Evolutionary conservation across 2,888 invertebrate species (phyloP).

Genomic region (Spatulosminthurus flaviceps): DNA sequence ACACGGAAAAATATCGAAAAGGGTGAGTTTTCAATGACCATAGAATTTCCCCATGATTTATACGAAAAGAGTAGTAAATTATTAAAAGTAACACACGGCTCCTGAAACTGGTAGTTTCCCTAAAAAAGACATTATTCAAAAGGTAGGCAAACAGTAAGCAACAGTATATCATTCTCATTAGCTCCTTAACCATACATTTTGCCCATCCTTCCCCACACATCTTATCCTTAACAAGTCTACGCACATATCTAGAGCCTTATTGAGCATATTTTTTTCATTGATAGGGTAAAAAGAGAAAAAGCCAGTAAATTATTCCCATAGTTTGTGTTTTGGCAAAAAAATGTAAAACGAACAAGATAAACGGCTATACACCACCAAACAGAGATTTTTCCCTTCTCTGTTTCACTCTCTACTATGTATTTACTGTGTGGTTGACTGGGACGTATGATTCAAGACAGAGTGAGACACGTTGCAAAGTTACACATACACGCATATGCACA

Average conservation of each 20-base stretch:
- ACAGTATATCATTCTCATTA: slow-evolving; percentile 10
- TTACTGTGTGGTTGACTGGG: background rate
- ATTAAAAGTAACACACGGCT: too few species aligned
- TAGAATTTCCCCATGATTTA: too few species aligned
- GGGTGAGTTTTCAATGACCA: too few species aligned
- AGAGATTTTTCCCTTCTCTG: slow-evolving; percentile 10
- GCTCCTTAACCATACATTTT: background rate
- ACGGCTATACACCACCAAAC: slow-evolving; percentile 26
- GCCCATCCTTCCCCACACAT: background rate
- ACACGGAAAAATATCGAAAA: too few species aligned
- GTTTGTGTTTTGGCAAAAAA: slow-evolving; percentile 21
- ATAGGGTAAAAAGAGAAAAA: slow-evolving; percentile 31
- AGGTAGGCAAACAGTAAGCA: background rate
- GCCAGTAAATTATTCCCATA: slow-evolving; percentile 32
- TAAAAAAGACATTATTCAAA: too few species aligned
- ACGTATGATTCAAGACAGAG: background rate
- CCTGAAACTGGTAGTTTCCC: too few species aligned
- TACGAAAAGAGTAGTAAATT: too few species aligned
- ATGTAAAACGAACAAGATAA: slow-evolving; percentile 25
- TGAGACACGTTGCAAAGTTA: background rate
- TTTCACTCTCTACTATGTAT: background rate
- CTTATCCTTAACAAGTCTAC: too few species aligned
- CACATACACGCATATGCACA: background rate
- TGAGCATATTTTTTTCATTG: background rate
- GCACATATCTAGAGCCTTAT: too few species aligned